Conservation (phyloP, 2,113 vertebrate species). For the Pangasianodon gigas region DNA sequence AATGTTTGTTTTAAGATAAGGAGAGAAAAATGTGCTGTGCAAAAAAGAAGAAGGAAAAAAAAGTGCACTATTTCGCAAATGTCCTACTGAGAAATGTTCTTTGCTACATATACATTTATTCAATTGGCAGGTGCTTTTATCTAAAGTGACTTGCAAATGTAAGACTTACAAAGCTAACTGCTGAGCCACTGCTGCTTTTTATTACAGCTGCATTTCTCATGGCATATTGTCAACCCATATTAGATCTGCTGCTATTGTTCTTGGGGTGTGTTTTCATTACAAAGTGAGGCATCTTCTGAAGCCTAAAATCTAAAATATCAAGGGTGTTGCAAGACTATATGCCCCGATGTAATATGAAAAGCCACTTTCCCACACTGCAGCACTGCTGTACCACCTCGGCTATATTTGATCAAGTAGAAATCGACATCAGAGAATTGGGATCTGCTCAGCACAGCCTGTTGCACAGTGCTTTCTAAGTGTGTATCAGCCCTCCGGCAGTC, state of each 20-base stretch:
- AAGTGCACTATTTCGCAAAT: not conserved
- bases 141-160: not conserved
- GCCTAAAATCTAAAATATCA: conserved; percentile 16
- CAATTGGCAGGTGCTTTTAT: conserved; percentile 7
- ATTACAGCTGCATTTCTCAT: not conserved
- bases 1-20: not conserved
- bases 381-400: conserved; percentile 21
- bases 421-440: conserved; percentile 31
- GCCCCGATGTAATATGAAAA: conserved; percentile 11
- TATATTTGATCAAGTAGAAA: conserved; percentile 22
- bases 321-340: not conserved
- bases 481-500: conserved; percentile 40
- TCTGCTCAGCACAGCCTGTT: conserved; percentile 38
- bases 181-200: not conserved
- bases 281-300: conserved; percentile 6
- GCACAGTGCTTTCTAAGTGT: conserved; percentile 33
- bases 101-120: not conserved
- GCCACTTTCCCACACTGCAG: not conserved
- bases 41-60: not conserved
- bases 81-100: not conserved
- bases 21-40: not conserved
- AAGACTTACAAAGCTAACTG: not conserved
- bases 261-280: not conserved
- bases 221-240: not conserved
- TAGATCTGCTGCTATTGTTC: not conserved